Evolutionary conservation across 1,140 invertebrate genomes (phyloP).

Genomic region (Chionoecetes opilio): DNA sequence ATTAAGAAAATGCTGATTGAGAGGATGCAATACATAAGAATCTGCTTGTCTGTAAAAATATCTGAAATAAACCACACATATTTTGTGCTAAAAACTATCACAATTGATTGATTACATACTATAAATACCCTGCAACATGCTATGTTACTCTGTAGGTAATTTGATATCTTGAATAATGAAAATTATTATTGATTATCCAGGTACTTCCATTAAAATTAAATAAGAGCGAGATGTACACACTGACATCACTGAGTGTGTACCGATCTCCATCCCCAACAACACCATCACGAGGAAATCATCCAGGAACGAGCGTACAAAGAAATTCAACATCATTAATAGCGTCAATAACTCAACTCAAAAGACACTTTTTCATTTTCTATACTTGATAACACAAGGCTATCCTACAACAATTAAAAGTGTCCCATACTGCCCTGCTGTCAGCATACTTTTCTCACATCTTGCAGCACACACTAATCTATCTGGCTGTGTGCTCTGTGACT

Average conservation of each 20-base stretch:
- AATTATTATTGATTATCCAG: conserved; percentile 9
- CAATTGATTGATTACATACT: not conserved
- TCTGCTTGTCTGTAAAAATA: not conserved
- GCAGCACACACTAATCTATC: not conserved
- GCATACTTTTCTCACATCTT: not conserved
- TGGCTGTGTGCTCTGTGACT: not conserved
- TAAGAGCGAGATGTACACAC: too few species aligned
- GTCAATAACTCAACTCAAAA: not conserved
- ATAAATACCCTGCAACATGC: not conserved
- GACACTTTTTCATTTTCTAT: not conserved
- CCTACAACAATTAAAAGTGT: not conserved
- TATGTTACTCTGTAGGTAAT: not conserved
- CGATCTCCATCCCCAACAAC: not conserved
- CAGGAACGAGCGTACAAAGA: not conserved
- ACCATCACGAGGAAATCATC: not conserved
- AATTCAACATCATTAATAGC: not conserved
- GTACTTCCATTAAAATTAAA: not conserved
- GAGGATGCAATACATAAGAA: not conserved
- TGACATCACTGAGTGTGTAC: not conserved
- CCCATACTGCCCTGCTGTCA: not conserved
- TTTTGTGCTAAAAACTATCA: conserved; percentile 1
- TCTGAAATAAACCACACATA: not conserved
- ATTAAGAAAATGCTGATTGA: not conserved
- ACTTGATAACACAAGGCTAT: not conserved
- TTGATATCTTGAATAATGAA: not conserved